Evolutionary conservation across 2,113 vertebrate genomes (phyloP), one percentile per base, ranked within the genome.

Genomic region (Bombycilla garrulus): DNA sequence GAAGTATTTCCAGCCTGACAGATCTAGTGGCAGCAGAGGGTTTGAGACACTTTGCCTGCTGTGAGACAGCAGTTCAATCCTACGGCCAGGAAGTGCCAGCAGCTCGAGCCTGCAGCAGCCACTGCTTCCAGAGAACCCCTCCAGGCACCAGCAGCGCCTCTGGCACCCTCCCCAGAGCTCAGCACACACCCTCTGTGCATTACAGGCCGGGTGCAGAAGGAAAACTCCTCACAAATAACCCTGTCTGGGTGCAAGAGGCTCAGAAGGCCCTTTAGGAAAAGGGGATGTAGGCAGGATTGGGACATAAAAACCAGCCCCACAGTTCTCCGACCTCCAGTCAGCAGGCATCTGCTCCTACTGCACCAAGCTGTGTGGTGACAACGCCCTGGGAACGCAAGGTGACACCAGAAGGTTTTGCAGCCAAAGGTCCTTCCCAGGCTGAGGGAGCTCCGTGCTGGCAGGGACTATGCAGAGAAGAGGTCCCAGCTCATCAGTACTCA

Each of bases 401-500:
- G 94, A 95, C 91, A 93, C 78, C 61, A 51, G 14, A 16, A 42
- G 40, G 65, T 42, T 72, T 38, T 83, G 65, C 72, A 73, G 84
- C 36, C 82, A 80, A 77, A 47, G 94, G 88, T 87, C 77, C 66
- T 73, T 83, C 57, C 83, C 26, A 22, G 51, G 61, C 72, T 56
- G 12, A 26, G 53, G 53, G 56, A 36, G 54, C 60, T 91, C 64
- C 0, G 0, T 1, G 0, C 56, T 51, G 12, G 35, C 62, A 67
- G 60, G 4, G 45, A 61, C 61, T 24, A 78, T 0, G 1, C 47
- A 29, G 56, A 92, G 61, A 81, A 61, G 87, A 90, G 84, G 88
- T 81, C 94, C 93, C 90, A 92, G 60, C 85, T 96, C 96, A 95
- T 97, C 95, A 93, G 80, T n/a, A 88, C 93, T 91, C 84, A 84